Percentiles rank a stretch among this genome's conserved stretches.
phyloP scores from a whole-genome alignment of 2,888 invertebrate genomes.

The Pyrgus malvae region DNA sequence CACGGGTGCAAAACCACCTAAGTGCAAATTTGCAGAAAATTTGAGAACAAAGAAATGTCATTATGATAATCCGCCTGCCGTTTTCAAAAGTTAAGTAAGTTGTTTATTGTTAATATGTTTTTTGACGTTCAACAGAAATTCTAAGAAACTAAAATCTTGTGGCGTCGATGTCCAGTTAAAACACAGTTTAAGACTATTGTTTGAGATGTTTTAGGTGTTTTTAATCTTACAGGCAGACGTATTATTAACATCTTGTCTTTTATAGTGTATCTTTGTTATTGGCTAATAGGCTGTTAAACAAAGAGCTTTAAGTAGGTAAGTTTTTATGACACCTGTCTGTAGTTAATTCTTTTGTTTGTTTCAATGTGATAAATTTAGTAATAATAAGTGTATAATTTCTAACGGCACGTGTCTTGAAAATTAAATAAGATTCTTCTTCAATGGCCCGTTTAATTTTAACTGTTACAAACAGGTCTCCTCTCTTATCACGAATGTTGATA shows the following conservation, averaged over 20 bases:
- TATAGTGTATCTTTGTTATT: not conserved
- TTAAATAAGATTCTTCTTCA: too few relatives aligned
- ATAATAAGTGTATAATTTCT: too few relatives aligned
- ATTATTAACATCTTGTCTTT: not conserved
- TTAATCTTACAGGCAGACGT: not conserved
- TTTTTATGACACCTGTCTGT: too few relatives aligned
- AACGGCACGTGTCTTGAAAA: too few relatives aligned
- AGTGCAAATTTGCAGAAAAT: slow-evolving; percentile 14
- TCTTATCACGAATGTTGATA: too few relatives aligned
- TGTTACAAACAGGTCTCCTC: too few relatives aligned
- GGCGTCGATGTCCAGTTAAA: slow-evolving; percentile 9
- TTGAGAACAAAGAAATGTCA: slow-evolving; percentile 59
- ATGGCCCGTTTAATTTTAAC: too few relatives aligned
- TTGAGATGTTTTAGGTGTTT: slow-evolving; percentile 6
- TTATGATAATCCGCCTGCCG: slow-evolving; percentile 63
- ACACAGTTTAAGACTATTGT: slow-evolving; percentile 2
- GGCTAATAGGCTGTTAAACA: not conserved
- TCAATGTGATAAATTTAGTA: too few relatives aligned
- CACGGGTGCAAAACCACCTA: slow-evolving; percentile 18
- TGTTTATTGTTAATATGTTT: slow-evolving; percentile 44
- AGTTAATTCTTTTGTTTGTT: too few relatives aligned
- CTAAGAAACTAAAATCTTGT: slow-evolving; percentile 2
- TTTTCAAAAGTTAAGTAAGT: slow-evolving; percentile 40
- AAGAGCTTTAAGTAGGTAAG: not conserved
- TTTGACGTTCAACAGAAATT: slow-evolving; percentile 4